Percentiles rank a stretch among this genome's conserved stretches.
Evolutionary conservation across 2,113 vertebrate species (phyloP).

Genomic region (Podilymbus podiceps): DNA sequence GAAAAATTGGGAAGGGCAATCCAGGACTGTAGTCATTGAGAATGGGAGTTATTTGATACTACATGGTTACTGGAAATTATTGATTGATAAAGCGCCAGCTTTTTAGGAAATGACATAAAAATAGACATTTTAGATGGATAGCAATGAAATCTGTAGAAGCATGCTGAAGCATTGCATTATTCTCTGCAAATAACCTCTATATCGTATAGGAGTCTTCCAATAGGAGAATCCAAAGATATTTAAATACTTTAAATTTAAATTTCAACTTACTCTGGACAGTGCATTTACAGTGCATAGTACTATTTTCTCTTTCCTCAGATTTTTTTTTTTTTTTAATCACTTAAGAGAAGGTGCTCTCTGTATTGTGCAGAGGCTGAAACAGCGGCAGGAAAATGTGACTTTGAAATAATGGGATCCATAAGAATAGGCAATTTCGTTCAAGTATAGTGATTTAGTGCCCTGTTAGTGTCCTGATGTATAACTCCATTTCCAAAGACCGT

Average conservation of each 20-base stretch:
- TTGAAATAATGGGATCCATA: conserved; percentile 57
- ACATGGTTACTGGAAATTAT: not conserved
- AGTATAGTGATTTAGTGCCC: conserved; percentile 63
- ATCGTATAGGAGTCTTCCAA: not conserved
- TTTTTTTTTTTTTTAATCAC: not conserved
- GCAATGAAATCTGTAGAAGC: not conserved
- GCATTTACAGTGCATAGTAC: not conserved
- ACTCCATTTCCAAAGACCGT: conserved; percentile 29
- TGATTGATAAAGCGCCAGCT: not conserved
- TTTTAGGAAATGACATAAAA: conserved; percentile 26
- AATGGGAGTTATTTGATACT: not conserved
- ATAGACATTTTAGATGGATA: not conserved
- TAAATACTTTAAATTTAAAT: not conserved
- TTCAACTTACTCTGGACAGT: not conserved
- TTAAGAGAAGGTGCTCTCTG: not conserved
- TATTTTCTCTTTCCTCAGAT: not conserved
- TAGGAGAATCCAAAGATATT: not conserved
- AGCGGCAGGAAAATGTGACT: conserved; percentile 48
- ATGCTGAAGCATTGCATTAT: not conserved
- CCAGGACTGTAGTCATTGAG: not conserved
- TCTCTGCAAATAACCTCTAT: not conserved
- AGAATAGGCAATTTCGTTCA: conserved; percentile 64
- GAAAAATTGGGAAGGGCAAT: not conserved
- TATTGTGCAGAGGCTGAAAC: not conserved
- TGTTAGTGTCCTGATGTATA: conserved; percentile 61